Conservation (phyloP, 1,140 invertebrate genomes). For the Holcopasites calliopsidis region DNA sequence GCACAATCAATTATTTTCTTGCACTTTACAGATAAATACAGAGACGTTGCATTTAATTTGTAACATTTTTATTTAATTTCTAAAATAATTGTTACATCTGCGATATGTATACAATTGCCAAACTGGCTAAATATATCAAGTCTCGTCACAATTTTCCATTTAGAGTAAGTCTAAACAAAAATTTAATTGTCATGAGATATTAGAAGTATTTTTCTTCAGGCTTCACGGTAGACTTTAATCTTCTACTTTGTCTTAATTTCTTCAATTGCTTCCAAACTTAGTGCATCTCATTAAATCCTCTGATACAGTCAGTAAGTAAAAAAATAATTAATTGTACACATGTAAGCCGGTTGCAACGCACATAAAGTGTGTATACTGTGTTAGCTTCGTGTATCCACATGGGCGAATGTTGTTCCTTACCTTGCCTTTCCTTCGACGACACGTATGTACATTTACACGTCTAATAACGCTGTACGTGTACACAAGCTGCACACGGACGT, state of each 20-base stretch:
- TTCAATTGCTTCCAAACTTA: no score
- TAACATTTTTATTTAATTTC: no score
- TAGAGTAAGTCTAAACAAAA: no score
- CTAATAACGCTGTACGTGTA: not conserved
- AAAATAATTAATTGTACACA: not conserved
- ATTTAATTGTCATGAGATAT: no score
- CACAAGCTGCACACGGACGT: not conserved
- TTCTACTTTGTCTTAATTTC: no score
- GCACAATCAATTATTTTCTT: not conserved
- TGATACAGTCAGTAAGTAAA: not conserved
- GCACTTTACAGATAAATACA: not conserved
- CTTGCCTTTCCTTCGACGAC: slow-evolving; percentile 16
- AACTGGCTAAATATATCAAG: no score
- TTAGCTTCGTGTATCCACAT: slow-evolving; percentile 57
- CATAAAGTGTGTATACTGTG: not conserved
- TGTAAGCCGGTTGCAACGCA: not conserved
- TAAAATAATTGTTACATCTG: no score
- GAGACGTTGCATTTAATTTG: not conserved
- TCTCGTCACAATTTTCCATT: no score
- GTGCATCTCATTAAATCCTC: not conserved
- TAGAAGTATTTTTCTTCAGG: no score
- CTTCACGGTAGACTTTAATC: no score
- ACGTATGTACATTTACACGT: not conserved
- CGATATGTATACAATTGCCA: no score
- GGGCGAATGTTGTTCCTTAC: slow-evolving; percentile 31